Evolutionary conservation across 2,113 vertebrate genomes (phyloP), one percentile per base, ranked within the genome.

Genomic region (Eurystomus gularis): DNA sequence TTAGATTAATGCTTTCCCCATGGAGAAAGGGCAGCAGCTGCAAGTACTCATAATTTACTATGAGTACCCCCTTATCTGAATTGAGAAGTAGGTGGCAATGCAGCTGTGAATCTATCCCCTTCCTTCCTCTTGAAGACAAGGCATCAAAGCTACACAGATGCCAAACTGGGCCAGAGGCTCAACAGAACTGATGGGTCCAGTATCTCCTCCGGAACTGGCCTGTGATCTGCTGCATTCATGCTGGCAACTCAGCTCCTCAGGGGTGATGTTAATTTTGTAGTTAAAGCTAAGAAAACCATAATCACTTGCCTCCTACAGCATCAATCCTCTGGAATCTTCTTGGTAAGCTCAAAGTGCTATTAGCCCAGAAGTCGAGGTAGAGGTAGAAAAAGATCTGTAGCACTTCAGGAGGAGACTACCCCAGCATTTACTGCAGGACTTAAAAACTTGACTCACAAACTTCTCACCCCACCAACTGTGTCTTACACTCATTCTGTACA

Each of bases 61-160:
- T 9, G 60, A 88, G 72, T 61, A 78, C 51, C 48, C 86, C 23
- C 9, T 86, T 81, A 83, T 86, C 81, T 94, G 87, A 86, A 88
- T 33, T 55, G 86, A 90, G 91, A 88, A 95, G 83, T 54, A 77
- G 48, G 64, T 71, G 72, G 57, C 33, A 60, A n/a, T 88, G 77
- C 91, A 94, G 93, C 93, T 92, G 91, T 78, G 83, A 88, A 94
- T 75, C 29, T 33, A 42, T 13, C 72, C 44, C 79, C 88, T 93
- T 54, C n/a, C 46, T 72, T 71, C 18, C 58, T 70, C 61, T 71
- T 64, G 33, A 46, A 93, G 72, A 42, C 39, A 31, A 58, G 26
- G 65, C 68, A 91, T 55, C 69, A 82, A 92, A 90, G 68, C 94
- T 82, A 21, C 61, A 71, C 44, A 88, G 82, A 65, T 51, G 42